A percentile compares a stretch with the other conserved stretches of the same genome.
These are phyloP conservation scores for Byasa hedistus DNA, from an alignment of 2,888 invertebrate genomes.

Conservation along the genomic window DNA sequence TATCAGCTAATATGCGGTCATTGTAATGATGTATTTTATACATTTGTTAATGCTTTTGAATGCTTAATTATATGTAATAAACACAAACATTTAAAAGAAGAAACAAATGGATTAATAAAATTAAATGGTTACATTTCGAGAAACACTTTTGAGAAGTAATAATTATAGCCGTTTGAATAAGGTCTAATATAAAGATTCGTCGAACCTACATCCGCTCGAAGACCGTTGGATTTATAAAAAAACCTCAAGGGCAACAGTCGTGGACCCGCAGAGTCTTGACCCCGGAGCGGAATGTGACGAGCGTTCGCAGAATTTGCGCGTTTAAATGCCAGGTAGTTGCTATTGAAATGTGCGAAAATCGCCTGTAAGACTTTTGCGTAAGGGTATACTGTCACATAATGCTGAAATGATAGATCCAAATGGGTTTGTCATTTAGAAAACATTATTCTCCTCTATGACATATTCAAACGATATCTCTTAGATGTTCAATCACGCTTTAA, in stretches of 20 bases:
- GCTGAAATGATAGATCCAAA: slow-evolving; percentile 15
- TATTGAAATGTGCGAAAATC: slow-evolving; percentile 13
- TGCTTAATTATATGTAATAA: background rate
- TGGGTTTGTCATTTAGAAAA: slow-evolving; percentile 11
- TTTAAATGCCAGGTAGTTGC: slow-evolving; percentile 29
- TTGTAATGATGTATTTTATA: too few relatives aligned
- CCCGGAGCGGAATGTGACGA: slow-evolving; percentile 45
- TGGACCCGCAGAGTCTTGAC: slow-evolving; percentile 72
- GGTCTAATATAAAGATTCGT: slow-evolving; percentile 19
- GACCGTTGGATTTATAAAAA: slow-evolving; percentile 59
- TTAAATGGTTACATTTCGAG: background rate
- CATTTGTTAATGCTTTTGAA: too few relatives aligned
- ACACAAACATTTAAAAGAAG: background rate
- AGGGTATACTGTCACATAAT: slow-evolving; percentile 23
- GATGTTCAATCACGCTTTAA: background rate
- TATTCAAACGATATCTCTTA: background rate
- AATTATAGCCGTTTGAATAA: slow-evolving; percentile 11
- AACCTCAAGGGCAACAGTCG: slow-evolving; percentile 72
- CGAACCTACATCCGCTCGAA: slow-evolving; percentile 32
- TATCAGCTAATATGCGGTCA: too few relatives aligned
- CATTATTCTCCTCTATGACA: slow-evolving; percentile 6
- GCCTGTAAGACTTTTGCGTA: slow-evolving; percentile 12
- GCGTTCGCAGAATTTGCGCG: slow-evolving; percentile 41
- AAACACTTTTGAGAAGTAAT: background rate
- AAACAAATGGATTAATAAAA: background rate